A percentile compares a stretch with the other conserved stretches of the same genome.
Evolutionary conservation across 2,113 vertebrate genomes (phyloP).

Genomic region (Gasterosteus aculeatus): DNA sequence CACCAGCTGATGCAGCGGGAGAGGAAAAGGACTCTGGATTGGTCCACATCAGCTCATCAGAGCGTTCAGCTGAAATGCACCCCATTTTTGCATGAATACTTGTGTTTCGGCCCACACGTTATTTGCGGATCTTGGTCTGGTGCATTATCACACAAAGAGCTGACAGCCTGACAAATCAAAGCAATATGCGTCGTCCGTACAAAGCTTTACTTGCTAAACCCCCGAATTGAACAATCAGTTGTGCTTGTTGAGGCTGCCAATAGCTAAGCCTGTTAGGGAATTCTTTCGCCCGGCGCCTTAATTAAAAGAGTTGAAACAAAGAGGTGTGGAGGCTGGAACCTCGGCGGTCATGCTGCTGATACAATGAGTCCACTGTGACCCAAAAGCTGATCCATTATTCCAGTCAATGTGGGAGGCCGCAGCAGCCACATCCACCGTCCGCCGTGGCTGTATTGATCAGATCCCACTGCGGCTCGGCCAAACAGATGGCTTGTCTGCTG

Average conservation of each 20-base stretch:
- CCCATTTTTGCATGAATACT: conserved; percentile 34
- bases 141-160: conserved; percentile 38
- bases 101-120: conserved; percentile 11
- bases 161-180: conserved; percentile 55
- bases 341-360: conserved; percentile 70
- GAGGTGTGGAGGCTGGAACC: conserved; percentile 71
- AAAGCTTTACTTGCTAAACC: conserved; percentile 67
- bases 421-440: conserved; percentile 52
- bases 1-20: conserved; percentile 86
- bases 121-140: conserved; percentile 9
- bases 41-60: conserved; percentile 62
- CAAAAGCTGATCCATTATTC: conserved; percentile 78
- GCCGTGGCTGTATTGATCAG: conserved; percentile 76
- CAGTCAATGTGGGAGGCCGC: conserved; percentile 68
- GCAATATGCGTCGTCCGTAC: conserved; percentile 51
- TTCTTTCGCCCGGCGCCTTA: conserved; percentile 72
- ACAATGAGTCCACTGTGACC: conserved; percentile 75
- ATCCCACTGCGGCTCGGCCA: conserved; percentile 57
- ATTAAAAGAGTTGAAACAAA: conserved; percentile 77
- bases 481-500: conserved; percentile 68
- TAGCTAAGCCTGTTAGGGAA: conserved; percentile 76
- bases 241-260: conserved; percentile 67
- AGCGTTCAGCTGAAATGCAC: conserved; percentile 49
- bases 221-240: conserved; percentile 71
- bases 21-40: conserved; percentile 66